Conservation (phyloP, 2,113 vertebrate genomes). For the Erpornis zantholeuca region DNA sequence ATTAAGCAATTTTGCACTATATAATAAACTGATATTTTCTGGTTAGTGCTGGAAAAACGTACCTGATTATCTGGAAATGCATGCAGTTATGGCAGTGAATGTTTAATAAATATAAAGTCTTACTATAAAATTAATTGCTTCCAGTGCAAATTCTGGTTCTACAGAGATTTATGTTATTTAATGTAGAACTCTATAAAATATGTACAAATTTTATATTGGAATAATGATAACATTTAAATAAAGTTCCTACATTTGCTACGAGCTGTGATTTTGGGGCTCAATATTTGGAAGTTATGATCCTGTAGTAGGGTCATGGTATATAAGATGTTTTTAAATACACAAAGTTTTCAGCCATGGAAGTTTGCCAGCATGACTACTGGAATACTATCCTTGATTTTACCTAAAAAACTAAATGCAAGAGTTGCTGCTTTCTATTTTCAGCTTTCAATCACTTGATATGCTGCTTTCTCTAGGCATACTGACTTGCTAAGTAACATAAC, state of each 20-base stretch:
- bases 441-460: not conserved
- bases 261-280: not conserved
- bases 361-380: not conserved
- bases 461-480: not conserved
- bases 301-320: not conserved
- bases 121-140: not conserved
- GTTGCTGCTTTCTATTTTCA: not conserved
- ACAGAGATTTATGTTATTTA: not conserved
- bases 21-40: not conserved
- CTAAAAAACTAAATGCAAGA: not conserved
- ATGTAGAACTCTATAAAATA: not conserved
- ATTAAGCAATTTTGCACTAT: not conserved
- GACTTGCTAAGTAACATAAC: not conserved
- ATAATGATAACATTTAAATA: not conserved
- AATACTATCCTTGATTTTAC: not conserved
- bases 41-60: not conserved
- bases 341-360: not conserved
- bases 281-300: not conserved
- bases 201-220: not conserved
- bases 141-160: not conserved
- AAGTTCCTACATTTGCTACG: not conserved
- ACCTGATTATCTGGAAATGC: not conserved
- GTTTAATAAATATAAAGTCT: not conserved
- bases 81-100: not conserved
- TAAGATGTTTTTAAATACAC: not conserved